Conservation (phyloP, 2,888 invertebrate genomes). For the Idaea biselata region DNA sequence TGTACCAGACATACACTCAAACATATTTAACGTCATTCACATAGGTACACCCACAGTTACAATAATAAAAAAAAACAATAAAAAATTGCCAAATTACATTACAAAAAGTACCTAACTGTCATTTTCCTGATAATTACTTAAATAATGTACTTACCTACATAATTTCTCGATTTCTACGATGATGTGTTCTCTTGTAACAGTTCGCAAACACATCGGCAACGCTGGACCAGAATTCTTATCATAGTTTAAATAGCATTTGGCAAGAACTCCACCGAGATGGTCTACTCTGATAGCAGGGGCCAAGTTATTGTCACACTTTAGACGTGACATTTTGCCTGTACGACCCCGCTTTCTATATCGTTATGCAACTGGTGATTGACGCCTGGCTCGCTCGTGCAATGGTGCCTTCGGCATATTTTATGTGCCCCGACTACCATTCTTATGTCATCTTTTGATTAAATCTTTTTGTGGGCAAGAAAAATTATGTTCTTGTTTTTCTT, state of each 20-base stretch:
- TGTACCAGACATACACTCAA: no score
- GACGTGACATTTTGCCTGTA: constrained; percentile 55
- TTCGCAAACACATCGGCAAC: background rate
- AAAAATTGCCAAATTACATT: no score
- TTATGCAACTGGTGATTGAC: constrained; percentile 66
- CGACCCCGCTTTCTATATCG: constrained; percentile 51
- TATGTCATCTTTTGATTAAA: background rate
- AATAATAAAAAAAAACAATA: no score
- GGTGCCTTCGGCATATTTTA: constrained; percentile 60
- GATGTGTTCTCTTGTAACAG: background rate
- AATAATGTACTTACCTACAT: no score
- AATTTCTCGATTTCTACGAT: no score
- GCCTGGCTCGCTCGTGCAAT: constrained; percentile 56
- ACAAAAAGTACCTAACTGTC: no score
- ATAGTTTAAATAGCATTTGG: constrained; percentile 24
- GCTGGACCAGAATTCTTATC: background rate
- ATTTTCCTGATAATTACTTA: no score
- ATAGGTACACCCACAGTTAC: no score
- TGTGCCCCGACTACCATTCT: constrained; percentile 31
- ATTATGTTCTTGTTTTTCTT: background rate
- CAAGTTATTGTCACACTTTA: constrained; percentile 42
- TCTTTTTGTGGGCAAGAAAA: background rate
- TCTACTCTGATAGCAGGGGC: constrained; percentile 33
- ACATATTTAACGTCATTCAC: no score
- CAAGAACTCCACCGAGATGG: constrained; percentile 25